Conservation (phyloP, 2,113 vertebrate genomes). For the Lipotes vexillifer region DNA sequence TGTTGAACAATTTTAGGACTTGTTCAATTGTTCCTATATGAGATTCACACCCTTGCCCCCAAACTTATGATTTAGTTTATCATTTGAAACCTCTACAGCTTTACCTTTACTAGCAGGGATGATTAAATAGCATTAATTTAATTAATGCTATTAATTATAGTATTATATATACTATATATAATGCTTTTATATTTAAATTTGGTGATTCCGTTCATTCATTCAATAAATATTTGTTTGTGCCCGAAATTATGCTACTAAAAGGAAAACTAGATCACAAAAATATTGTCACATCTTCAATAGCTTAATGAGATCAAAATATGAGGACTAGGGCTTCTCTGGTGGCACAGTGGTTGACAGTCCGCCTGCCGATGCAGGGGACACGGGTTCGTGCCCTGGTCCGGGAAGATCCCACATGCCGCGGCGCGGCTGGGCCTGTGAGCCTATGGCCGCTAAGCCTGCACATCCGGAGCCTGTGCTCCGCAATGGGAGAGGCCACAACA, state of each 20-base stretch:
- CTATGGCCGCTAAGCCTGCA: too few species aligned
- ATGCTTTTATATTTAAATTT: neutral
- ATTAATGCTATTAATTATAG: neutral
- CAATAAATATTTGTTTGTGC: neutral
- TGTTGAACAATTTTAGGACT: neutral
- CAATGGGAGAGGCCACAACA: too few species aligned
- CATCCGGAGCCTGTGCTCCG: too few species aligned
- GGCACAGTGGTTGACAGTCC: too few species aligned
- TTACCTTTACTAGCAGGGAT: neutral
- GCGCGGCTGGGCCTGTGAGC: too few species aligned
- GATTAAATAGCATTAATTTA: neutral
- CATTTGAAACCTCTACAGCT: neutral
- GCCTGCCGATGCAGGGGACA: too few species aligned
- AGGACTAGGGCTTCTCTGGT: neutral
- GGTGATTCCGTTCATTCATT: neutral
- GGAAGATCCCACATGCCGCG: too few species aligned
- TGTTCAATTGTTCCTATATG: neutral
- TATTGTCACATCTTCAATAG: neutral
- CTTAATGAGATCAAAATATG: neutral
- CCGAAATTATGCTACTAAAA: neutral
- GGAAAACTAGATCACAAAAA: neutral
- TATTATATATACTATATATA: neutral
- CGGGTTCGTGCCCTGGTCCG: too few species aligned
- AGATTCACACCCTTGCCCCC: neutral
- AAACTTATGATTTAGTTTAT: neutral